phyloP scores from a whole-genome alignment of 2,888 invertebrate genomes.

The Heliconius charithonia region DNA sequence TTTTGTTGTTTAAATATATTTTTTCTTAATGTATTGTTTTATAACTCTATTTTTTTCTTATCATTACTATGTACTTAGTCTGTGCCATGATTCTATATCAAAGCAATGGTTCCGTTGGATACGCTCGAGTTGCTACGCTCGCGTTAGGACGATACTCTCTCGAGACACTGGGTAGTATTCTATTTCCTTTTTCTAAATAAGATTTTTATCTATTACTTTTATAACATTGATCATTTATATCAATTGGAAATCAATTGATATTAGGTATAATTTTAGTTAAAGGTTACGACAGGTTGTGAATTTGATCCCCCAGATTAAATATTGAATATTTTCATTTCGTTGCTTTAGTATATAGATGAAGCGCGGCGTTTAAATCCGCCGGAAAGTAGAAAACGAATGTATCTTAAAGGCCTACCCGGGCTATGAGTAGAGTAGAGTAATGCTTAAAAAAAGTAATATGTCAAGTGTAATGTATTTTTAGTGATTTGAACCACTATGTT shows the following conservation, averaged over 20 bases:
- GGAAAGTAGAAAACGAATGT: too few relatives aligned
- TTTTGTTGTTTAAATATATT: too few relatives aligned
- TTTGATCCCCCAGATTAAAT: too few relatives aligned
- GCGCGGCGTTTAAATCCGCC: too few relatives aligned
- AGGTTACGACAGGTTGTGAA: too few relatives aligned
- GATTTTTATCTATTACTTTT: slow-evolving; percentile 55
- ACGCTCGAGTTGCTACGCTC: slow-evolving; percentile 25
- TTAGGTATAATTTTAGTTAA: background rate
- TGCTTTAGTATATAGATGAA: too few relatives aligned
- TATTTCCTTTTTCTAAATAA: slow-evolving; percentile 15
- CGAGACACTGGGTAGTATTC: slow-evolving; percentile 30
- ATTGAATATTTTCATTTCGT: too few relatives aligned
- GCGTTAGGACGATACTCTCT: slow-evolving; percentile 23
- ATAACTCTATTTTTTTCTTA: background rate
- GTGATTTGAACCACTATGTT: too few relatives aligned
- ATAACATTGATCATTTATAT: background rate
- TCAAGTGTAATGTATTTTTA: too few relatives aligned
- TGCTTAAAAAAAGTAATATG: too few relatives aligned
- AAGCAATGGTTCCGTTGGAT: slow-evolving; percentile 33
- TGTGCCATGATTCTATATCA: slow-evolving; percentile 44
- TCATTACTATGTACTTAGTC: background rate
- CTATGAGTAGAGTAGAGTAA: too few relatives aligned
- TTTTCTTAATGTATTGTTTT: background rate
- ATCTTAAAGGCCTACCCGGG: too few relatives aligned
- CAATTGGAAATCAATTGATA: background rate